Evolutionary conservation across 2,888 invertebrate genomes (phyloP), one percentile per base, ranked within the genome.

Genomic region (Reticulitermes lucifugus): DNA sequence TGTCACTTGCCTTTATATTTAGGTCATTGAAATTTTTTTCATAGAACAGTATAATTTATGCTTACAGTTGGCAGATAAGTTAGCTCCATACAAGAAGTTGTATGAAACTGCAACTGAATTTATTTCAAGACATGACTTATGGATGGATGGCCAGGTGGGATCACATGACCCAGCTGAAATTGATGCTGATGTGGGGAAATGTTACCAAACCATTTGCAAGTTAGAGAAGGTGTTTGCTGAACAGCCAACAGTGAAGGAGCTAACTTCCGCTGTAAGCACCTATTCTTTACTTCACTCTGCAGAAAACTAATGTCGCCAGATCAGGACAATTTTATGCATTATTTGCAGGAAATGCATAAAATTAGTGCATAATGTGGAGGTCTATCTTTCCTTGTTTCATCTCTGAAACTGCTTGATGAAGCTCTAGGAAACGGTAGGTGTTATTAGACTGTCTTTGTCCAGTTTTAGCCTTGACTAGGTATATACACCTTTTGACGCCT

Each of bases 61-160:
- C 60, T 87, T 86, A 25, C 85, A 91, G 89, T 90, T 93, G 82
- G 90, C 95, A 87, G 98, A 98, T 88, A 96, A 94, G 89, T 91
- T 99, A 73, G 93, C 94, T 46, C 98, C 98, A 0, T 99, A 94
- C 89, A 96, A 97, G 90, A 95, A 95, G 89, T 92, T 99, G 0
- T 99, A 96, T 89, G 98, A 98, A 89, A 96, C 96, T n/a, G 95
- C 96, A 0, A 95, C 94, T 86, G 97, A 98, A 84, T 99, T 98
- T 90, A 92, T 96, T 87, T 94, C 94, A 79, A 98, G 97, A 90
- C 93, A 96, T 90, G 94, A 96, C 88, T 92, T 93, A 6, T 99
- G 99, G 98, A 96, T 98, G 94, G 94, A 94, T 86, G 94, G 93
- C 21, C 93, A 95, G 92, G 96, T 98, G 88, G 96, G 97, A 9